Evolutionary conservation across 2,797 vertebrate genomes (phyloP).

Genomic region (Cyclura pinguis): DNA sequence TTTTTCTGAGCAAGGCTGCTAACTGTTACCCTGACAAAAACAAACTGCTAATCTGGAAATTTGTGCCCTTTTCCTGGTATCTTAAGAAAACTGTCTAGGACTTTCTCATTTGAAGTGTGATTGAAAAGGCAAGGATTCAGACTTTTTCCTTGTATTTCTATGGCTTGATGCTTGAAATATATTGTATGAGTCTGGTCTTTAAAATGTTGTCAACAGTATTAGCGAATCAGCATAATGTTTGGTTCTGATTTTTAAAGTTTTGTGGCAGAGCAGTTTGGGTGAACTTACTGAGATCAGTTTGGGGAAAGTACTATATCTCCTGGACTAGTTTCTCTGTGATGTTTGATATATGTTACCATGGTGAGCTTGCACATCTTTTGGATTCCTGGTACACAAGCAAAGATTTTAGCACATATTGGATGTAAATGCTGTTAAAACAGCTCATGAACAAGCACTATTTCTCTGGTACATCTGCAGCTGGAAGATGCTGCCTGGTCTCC

Average conservation of each 20-base stretch:
- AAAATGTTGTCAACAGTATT: conserved; percentile 43
- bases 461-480: conserved; percentile 4
- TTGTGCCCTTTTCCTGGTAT: conserved; percentile 35
- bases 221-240: conserved; percentile 1
- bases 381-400: conserved; percentile 50
- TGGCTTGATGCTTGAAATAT: conserved; percentile 53
- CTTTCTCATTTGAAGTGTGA: conserved; percentile 60
- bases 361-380: conserved; percentile 35
- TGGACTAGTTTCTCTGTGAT: conserved; percentile 53
- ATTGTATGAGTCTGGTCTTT: conserved; percentile 64
- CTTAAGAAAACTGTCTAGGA: conserved; percentile 52
- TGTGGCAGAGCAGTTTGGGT: conserved; percentile 43
- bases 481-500: conserved; percentile 23
- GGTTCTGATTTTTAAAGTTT: conserved; percentile 53
- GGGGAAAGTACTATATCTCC: conserved; percentile 47
- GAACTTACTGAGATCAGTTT: conserved; percentile 25
- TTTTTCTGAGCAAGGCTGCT: conserved; percentile 55
- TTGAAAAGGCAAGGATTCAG: conserved; percentile 35
- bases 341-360: conserved; percentile 43
- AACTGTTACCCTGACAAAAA: conserved; percentile 47
- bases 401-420: conserved; percentile 29
- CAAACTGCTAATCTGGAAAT: conserved; percentile 55
- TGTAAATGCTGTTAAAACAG: conserved; percentile 52
- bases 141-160: conserved; percentile 46
- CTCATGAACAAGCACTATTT: conserved; percentile 19